These are phyloP conservation scores for Avahi laniger DNA, from an alignment of 2,797 vertebrate genomes.

Conservation along the genomic window DNA sequence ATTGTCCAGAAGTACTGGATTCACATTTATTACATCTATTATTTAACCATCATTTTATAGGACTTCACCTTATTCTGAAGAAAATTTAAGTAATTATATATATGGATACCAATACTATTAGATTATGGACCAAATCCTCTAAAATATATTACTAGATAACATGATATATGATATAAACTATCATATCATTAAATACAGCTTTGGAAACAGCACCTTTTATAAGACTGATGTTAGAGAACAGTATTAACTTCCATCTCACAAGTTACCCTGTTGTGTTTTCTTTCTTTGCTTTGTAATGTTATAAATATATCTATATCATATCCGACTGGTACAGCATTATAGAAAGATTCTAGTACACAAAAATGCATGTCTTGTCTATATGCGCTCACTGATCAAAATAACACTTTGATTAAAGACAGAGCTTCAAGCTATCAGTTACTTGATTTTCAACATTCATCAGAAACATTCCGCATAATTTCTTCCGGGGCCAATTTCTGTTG, in stretches of 20 bases:
- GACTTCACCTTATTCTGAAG: not conserved
- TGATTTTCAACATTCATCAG: not conserved
- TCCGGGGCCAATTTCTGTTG: not conserved
- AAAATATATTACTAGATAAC: not conserved
- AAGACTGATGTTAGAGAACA: not conserved
- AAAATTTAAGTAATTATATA: conserved; percentile 3
- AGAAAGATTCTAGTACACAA: not conserved
- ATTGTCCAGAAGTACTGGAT: not conserved
- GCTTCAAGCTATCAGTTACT: not conserved
- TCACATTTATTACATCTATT: not conserved
- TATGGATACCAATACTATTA: not conserved
- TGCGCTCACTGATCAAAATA: not conserved
- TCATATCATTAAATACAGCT: not conserved
- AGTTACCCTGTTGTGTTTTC: not conserved
- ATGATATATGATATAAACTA: not conserved
- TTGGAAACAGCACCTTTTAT: not conserved
- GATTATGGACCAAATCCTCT: not conserved
- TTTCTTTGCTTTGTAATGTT: not conserved
- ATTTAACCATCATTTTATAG: not conserved
- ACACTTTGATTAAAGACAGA: not conserved
- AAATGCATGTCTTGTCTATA: not conserved
- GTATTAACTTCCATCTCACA: not conserved
- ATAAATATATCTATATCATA: not conserved
- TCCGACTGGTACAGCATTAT: not conserved
- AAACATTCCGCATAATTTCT: not conserved